Evolutionary conservation across 2,888 invertebrate genomes (phyloP), one percentile per base, ranked within the genome.

Genomic region (Lapara coniferarum): DNA sequence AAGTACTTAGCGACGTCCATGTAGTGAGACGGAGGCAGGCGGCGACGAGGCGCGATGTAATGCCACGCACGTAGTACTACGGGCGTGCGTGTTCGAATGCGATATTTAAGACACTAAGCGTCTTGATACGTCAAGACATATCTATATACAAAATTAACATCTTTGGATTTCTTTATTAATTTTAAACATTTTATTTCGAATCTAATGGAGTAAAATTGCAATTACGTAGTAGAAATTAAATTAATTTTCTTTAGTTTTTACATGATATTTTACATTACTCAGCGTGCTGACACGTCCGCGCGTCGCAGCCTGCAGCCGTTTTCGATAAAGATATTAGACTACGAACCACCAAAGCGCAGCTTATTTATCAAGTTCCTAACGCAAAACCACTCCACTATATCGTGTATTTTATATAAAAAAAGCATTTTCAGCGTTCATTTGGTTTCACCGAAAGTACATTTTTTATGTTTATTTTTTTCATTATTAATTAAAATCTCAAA

Each of bases 1-100:
- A 74, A 67, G 75, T 75, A 77, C 74, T 73, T 74, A 69, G 69
- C 57, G 69, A 69, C 69, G 69, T 69, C 69, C 69, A 66, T 51
- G 30, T 66, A 69, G 59, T 49, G 52, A 51, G 52, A 59, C 59
- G 68, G 52, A 46, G 19, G 44, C 58, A 59, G 30, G 52, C 52
- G 68, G 19, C 52, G 68, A n/a, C 52, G 53, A 46, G 10, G 2
- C 19, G 6, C 10, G 10, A 51, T 1, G 51, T 51, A 51, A 7
- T 0, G 12, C 10, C 51, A 19, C 16, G 55, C 55, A 55, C 19
- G 55, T 55, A 19, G 2, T 4, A 6, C 10, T 19, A 55, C 55
- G 19, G 0, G 2, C 19, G 12, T 19, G 55, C 16, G 16, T 16
- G 53, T 46, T 10, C 51, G 51, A 51, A 51, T 10, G 1, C n/a